Evolutionary conservation across 1,140 invertebrate genomes (phyloP).

Genomic region (Drosophila ananassae): DNA sequence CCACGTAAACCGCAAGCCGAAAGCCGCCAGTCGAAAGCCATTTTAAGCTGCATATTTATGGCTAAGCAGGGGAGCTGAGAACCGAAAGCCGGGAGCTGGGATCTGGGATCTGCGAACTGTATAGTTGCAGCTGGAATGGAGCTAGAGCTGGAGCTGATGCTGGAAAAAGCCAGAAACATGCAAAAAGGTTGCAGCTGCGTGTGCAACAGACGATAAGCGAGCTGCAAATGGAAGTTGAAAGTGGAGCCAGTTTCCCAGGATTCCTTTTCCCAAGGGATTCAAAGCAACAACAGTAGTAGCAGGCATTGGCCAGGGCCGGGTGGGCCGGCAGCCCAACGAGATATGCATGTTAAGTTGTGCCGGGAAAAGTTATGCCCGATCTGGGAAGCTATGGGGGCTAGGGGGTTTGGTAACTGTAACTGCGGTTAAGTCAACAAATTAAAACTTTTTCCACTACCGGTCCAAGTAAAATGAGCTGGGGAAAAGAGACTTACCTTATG

Average conservation of each 20-base stretch:
- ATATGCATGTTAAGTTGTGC: constrained; percentile 80
- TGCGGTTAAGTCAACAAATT: constrained; percentile 82
- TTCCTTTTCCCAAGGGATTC: constrained; percentile 51
- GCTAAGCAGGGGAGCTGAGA: constrained; percentile 62
- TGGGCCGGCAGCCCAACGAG: constrained; percentile 55
- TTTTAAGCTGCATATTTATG: constrained; percentile 81
- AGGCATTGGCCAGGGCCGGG: neutral
- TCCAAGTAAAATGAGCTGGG: constrained; percentile 52
- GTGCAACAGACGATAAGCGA: constrained; percentile 72
- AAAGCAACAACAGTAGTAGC: constrained; percentile 1
- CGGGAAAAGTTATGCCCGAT: constrained; percentile 71
- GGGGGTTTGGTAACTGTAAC: constrained; percentile 65
- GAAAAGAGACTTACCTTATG: constrained; percentile 55
- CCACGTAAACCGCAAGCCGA: constrained; percentile 77
- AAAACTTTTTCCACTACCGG: constrained; percentile 67
- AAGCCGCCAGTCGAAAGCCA: constrained; percentile 78
- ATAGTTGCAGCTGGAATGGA: neutral
- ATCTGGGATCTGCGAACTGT: constrained; percentile 9
- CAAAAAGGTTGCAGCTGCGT: constrained; percentile 72
- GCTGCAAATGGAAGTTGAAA: constrained; percentile 27
- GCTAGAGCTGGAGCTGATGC: neutral
- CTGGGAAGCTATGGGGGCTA: constrained; percentile 15
- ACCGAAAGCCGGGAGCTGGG: constrained; percentile 17
- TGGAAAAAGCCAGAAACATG: constrained; percentile 42
- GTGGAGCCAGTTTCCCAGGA: constrained; percentile 18